These are phyloP conservation scores for Anas platyrhynchos DNA, from an alignment of 2,113 vertebrate species.

Conservation along the genomic window DNA sequence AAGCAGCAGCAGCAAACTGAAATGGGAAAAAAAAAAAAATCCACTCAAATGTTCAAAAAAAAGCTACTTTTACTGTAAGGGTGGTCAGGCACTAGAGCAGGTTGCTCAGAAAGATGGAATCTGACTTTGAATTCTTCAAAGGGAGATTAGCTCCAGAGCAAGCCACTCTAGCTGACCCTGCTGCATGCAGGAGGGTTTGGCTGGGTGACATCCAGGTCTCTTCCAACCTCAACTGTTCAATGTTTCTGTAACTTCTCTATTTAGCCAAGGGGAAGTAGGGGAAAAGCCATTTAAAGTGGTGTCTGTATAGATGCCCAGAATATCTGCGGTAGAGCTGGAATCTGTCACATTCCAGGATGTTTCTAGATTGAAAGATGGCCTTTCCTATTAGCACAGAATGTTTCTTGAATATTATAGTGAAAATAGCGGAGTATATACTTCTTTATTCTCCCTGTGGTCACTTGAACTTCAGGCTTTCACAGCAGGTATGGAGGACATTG, in stretches of 20 bases:
- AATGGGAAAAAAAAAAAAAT: background rate
- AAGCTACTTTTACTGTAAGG: background rate
- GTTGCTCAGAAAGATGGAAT: background rate
- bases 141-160: background rate
- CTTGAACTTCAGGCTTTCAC: background rate
- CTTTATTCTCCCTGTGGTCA: background rate
- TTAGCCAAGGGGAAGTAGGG: background rate
- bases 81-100: background rate
- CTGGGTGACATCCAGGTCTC: background rate
- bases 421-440: background rate
- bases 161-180: background rate
- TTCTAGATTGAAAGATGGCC: background rate
- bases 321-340: background rate
- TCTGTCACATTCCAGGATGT: background rate
- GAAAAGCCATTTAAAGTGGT: background rate
- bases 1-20: background rate
- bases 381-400: background rate
- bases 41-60: background rate
- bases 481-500: background rate
- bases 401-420: background rate
- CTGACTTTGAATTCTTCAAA: background rate
- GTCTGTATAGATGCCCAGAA: too few species aligned
- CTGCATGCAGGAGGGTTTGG: background rate
- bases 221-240: background rate
- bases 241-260: background rate